Conservation (phyloP, 2,888 invertebrate species). For the Tenthredo notha region DNA sequence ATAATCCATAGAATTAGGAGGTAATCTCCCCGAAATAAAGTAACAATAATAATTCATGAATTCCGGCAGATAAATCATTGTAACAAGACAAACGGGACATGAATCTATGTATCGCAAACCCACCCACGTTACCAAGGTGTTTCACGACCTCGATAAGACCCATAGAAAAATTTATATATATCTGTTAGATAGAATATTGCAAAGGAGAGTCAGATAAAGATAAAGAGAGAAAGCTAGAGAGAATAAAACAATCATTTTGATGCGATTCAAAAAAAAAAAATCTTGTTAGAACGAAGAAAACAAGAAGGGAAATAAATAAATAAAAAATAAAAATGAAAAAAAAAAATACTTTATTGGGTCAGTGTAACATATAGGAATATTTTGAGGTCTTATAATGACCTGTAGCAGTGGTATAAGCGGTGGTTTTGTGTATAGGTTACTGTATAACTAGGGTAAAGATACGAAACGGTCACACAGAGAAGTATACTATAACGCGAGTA, state of each 20-base stretch:
- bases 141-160: not conserved
- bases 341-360: not conserved
- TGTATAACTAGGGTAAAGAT: not conserved
- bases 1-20: not conserved
- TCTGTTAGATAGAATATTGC: not conserved
- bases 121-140: not conserved
- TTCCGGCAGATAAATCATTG: conserved; percentile 43
- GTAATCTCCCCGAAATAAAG: not conserved
- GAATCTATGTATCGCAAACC: conserved; percentile 30
- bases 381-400: not conserved
- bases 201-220: not conserved
- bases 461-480: conserved; percentile 29
- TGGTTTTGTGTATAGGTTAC: not conserved
- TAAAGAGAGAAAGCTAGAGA: not conserved
- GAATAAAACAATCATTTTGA: not conserved
- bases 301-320: too few species aligned
- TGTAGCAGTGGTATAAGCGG: not conserved
- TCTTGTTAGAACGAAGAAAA: not conserved
- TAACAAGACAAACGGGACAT: conserved; percentile 40
- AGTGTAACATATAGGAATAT: not conserved
- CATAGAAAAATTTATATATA: not conserved
- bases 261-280: not conserved
- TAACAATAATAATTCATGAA: conserved; percentile 31
- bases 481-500: conserved; percentile 10
- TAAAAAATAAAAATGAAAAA: not conserved